These are phyloP conservation scores for Cremastinae sp. DNA, from an alignment of 2,888 invertebrate species.

Conservation along the genomic window DNA sequence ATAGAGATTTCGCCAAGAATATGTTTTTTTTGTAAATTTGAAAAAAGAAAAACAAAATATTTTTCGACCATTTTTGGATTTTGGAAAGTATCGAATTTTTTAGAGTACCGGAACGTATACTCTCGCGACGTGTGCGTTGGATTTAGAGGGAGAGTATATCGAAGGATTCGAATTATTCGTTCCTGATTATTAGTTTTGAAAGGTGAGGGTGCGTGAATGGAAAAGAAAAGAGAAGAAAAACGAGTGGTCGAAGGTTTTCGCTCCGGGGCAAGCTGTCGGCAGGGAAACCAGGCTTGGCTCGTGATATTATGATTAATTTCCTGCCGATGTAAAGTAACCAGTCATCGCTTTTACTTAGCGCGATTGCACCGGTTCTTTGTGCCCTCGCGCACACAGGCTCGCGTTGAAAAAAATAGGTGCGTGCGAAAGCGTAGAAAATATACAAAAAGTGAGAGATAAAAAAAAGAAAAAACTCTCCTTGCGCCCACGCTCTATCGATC, in stretches of 20 bases:
- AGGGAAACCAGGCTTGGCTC: constrained; percentile 48
- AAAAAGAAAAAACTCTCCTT: constrained; percentile 20
- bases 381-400: constrained; percentile 11
- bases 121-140: too few relatives aligned
- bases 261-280: neutral
- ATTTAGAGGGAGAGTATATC: neutral
- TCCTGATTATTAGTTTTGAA: constrained; percentile 46
- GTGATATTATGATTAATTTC: constrained; percentile 78
- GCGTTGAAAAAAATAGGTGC: constrained; percentile 34
- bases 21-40: too few relatives aligned
- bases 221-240: constrained; percentile 24
- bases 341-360: constrained; percentile 78
- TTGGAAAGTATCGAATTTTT: too few relatives aligned
- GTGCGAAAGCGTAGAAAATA: constrained; percentile 56
- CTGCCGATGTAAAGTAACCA: constrained; percentile 76
- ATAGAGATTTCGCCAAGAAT: too few relatives aligned
- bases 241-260: constrained; percentile 39
- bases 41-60: too few relatives aligned
- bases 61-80: too few relatives aligned
- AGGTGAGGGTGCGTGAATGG: constrained; percentile 39
- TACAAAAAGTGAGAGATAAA: constrained; percentile 26
- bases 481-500: constrained; percentile 58
- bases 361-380: constrained; percentile 64
- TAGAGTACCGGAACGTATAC: too few relatives aligned
- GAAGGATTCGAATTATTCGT: constrained; percentile 16